Evolutionary conservation across 2,113 vertebrate species (phyloP).

Genomic region (Trichechus manatus): DNA sequence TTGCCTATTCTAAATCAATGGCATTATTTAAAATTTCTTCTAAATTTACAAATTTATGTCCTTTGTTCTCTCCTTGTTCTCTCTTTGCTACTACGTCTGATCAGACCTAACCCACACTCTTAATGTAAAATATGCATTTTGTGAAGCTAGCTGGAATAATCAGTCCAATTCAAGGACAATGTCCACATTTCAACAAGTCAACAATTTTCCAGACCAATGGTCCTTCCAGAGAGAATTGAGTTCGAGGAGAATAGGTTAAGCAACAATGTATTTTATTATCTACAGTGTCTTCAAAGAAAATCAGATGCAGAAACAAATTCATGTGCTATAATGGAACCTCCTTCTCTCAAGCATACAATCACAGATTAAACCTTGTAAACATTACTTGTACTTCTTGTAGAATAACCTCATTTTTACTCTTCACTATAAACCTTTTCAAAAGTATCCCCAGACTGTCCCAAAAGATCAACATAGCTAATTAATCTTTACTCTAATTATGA

Average conservation of each 20-base stretch:
- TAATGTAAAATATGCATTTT: neutral
- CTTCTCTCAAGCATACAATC: neutral
- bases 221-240: neutral
- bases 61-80: neutral
- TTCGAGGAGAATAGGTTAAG: neutral
- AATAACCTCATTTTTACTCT: neutral
- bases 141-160: neutral
- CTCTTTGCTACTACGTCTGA: neutral
- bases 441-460: neutral
- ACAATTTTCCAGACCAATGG: neutral
- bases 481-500: constrained; percentile 40
- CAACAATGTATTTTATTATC: neutral
- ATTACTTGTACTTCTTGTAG: neutral
- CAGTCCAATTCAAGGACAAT: neutral
- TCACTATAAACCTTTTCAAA: constrained; percentile 28
- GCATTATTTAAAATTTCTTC: neutral
- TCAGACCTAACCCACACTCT: neutral
- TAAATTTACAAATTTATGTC: neutral
- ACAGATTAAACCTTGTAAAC: constrained; percentile 15
- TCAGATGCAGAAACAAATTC: neutral
- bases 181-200: neutral
- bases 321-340: neutral
- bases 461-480: constrained; percentile 39
- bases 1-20: neutral
- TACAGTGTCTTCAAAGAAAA: neutral